Conservation (phyloP, 1,140 invertebrate genomes). For the Cecropterus lyciades region DNA sequence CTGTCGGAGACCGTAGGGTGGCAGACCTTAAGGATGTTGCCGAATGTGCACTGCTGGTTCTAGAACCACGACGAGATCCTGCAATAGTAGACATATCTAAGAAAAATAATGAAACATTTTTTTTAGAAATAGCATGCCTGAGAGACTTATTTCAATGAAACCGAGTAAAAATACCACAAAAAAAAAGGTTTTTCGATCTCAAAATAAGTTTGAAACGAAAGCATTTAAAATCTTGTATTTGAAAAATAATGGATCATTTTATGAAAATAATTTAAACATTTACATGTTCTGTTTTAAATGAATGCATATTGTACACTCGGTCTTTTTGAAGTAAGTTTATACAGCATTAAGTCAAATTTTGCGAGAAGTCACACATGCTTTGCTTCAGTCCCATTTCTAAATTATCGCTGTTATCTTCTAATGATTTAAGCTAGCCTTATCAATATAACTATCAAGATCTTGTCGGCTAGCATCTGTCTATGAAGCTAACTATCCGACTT, state of each 20-base stretch:
- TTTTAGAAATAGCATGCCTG: background rate
- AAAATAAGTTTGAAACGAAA: no score
- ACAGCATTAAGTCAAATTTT: background rate
- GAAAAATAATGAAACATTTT: constrained; percentile 24
- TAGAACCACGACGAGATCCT: constrained; percentile 88
- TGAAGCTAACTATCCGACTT: constrained; percentile 18
- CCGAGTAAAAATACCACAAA: constrained; percentile 4
- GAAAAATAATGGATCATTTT: no score
- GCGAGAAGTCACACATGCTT: constrained; percentile 22
- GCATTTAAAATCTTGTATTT: no score
- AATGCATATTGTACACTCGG: background rate
- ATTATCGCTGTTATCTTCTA: constrained; percentile 8
- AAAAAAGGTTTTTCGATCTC: background rate
- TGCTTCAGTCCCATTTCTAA: constrained; percentile 8
- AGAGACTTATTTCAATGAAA: constrained; percentile 3
- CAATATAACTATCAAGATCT: constrained; percentile 5
- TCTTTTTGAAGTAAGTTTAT: constrained; percentile 6
- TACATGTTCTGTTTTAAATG: no score
- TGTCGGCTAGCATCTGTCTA: constrained; percentile 8
- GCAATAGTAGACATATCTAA: constrained; percentile 57
- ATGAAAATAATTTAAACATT: no score
- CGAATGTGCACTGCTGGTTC: constrained; percentile 88
- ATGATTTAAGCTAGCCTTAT: constrained; percentile 10
- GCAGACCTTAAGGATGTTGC: constrained; percentile 84
- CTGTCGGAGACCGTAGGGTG: constrained; percentile 71